Base-by-base conservation (phyloP, 2,888 invertebrate genomes). In the Sisyra nigra region DNA sequence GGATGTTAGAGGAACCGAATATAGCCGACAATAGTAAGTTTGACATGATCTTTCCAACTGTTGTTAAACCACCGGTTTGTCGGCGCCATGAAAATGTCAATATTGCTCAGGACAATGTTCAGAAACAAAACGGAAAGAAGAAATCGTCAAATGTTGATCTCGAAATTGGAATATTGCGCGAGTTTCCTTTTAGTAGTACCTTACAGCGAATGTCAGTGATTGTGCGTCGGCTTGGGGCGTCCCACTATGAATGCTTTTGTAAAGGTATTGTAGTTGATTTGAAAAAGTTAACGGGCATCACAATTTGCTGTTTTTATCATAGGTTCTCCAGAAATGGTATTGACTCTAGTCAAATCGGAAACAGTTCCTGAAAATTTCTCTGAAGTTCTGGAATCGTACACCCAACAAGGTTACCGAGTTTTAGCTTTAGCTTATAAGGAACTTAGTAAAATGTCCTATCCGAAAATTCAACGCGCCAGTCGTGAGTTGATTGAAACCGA, bases 131-230 rank as follows among this genome's bases (percentile, higher is more conserved):
- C 15, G 15, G 30, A 24, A 24, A 35, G 11, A 24, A 24, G 24
- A 24, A 24, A 24, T 7, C 7, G 7, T 7, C 7, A 7, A 24
- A 24, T 7, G 24, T 32, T 31, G 9, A n/a, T 31, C 15, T 32
- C 38, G 68, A 80, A 55, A 68, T 80, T 31, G 78, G 75, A 17
- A 76, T 81, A 44, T 63, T 81, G 3, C 67, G 76, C n/a, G 80
- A 80, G 56, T 80, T 80, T 57, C 76, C 80, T n/a, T 83, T 83
- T 55, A 75, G 76, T 1, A 94, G 93, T 0, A 74, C 74, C 30
- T 67, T 93, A 4, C 93, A 94, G 58, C 68, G 94, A 2, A 87
- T 92, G 75, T 82, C 88, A 11, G 93, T 94, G 1, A 79, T 91
- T 42, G 78, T 79, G 0, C 72, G 84, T 9, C 71, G 76, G 5